Evolutionary conservation across 2,888 invertebrate genomes (phyloP), one percentile per base, ranked within the genome.

Genomic region (Eueremaeus valkanovi): DNA sequence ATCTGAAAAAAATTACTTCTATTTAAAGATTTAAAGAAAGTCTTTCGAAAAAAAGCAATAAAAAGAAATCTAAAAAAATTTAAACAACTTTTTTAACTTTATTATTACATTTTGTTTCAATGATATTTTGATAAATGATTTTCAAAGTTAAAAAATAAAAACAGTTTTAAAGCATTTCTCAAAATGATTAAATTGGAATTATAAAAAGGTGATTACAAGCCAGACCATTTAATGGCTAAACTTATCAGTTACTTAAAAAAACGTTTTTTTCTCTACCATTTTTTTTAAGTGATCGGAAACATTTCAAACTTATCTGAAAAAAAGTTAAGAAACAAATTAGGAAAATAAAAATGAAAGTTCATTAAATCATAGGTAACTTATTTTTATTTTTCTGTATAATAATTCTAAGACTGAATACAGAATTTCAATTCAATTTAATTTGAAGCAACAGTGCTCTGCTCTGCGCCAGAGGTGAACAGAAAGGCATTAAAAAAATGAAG

Each of bases 271-370:
- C n/a, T n/a, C n/a, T n/a, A n/a, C n/a, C n/a, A n/a, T n/a, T n/a
- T n/a, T 51, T 51, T n/a, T 51, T 51, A 21, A 51, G n/a, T 45
- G 42, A 45, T 45, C 42, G 16, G 42, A 45, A 45, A 45, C 42
- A 16, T 45, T 16, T 45, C 42, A n/a, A n/a, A n/a, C n/a, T n/a
- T n/a, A n/a, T n/a, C n/a, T n/a, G n/a, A n/a, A n/a, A n/a, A n/a
- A n/a, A n/a, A n/a, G n/a, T n/a, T n/a, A n/a, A n/a, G 61, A 61
- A 61, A 61, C 61, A 61, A 31, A 61, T 61, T 61, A n/a, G n/a
- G 61, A 21, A 61, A 61, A 61, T 61, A 31, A 61, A 31, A 61
- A 29, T n/a, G n/a, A n/a, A n/a, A n/a, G n/a, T n/a, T n/a, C n/a
- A n/a, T n/a, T n/a, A n/a, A n/a, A n/a, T n/a, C 42, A 45, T 45